These are phyloP conservation scores for Netelia melanura DNA, from an alignment of 2,888 invertebrate species.

Conservation along the genomic window DNA sequence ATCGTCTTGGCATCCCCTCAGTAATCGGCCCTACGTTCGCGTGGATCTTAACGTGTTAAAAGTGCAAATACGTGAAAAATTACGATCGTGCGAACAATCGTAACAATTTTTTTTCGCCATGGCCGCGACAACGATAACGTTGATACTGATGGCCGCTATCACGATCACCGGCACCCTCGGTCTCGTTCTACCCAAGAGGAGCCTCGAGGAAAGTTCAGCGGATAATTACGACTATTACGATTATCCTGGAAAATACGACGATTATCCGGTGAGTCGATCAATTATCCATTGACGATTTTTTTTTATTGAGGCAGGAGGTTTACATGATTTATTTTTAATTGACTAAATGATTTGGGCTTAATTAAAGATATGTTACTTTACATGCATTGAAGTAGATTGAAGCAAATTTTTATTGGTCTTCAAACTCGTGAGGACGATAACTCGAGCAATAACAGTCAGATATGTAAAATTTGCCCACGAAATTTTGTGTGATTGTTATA, in stretches of 20 bases:
- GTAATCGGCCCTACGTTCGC: neutral
- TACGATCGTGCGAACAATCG: neutral
- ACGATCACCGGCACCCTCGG: slow-evolving; percentile 60
- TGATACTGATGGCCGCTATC: slow-evolving; percentile 66
- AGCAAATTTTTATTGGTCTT: no score
- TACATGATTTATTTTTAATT: no score
- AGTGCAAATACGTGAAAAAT: neutral
- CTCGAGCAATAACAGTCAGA: no score
- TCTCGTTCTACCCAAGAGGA: slow-evolving; percentile 66
- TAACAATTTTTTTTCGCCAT: slow-evolving; percentile 39
- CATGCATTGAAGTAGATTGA: no score
- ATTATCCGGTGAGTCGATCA: slow-evolving; percentile 70
- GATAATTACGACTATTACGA: slow-evolving; percentile 71
- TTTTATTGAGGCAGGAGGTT: no score
- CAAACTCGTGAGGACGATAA: no score
- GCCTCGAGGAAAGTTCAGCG: slow-evolving; percentile 59
- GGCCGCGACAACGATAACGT: slow-evolving; percentile 64
- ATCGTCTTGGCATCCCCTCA: neutral
- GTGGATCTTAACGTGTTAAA: neutral
- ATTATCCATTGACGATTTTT: neutral
- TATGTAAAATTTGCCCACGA: no score
- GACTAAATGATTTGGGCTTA: no score
- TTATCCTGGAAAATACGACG: slow-evolving; percentile 68
- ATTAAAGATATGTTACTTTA: no score
- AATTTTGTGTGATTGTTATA: no score